Evolutionary conservation across 2,888 invertebrate species (phyloP).

Genomic region (Pedicia rivosa): DNA sequence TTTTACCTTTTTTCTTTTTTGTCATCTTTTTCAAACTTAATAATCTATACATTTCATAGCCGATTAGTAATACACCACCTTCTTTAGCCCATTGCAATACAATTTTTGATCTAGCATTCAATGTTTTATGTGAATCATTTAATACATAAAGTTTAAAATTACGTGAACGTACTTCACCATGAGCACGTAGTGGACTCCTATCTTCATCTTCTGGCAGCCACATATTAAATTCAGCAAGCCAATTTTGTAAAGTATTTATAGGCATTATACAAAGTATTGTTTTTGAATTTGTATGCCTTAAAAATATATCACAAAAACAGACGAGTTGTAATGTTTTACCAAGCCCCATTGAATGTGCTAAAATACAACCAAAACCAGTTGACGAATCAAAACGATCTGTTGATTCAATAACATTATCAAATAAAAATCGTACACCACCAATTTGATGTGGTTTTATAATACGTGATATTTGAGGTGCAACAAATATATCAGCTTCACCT

Average conservation of each 20-base stretch:
- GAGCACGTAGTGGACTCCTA: conserved; percentile 37
- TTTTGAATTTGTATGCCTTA: conserved; percentile 74
- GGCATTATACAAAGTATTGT: conserved; percentile 94
- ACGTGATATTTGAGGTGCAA: conserved; percentile 80
- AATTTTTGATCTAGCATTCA: conserved; percentile 74
- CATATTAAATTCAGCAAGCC: conserved; percentile 93
- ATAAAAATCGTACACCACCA: conserved; percentile 87
- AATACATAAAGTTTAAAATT: conserved; percentile 79
- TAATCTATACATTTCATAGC: conserved; percentile 91
- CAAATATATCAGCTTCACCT: conserved; percentile 77
- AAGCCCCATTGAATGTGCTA: conserved; percentile 98
- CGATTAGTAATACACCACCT: conserved; percentile 90
- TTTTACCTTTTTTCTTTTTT: conserved; percentile 34
- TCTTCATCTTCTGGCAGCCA: conserved; percentile 71
- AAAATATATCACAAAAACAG: conserved; percentile 90
- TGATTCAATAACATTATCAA: conserved; percentile 94
- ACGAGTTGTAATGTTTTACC: conserved; percentile 97
- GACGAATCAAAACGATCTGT: conserved; percentile 72
- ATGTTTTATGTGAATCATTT: conserved; percentile 87
- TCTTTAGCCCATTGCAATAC: conserved; percentile 69
- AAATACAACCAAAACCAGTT: conserved; percentile 90
- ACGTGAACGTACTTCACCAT: conserved; percentile 58
- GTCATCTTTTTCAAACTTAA: conserved; percentile 63
- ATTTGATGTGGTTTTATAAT: conserved; percentile 95
- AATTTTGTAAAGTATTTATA: conserved; percentile 96